These are phyloP conservation scores for Scatophagus argus DNA, from an alignment of 2,113 vertebrate species.

Conservation along the genomic window DNA sequence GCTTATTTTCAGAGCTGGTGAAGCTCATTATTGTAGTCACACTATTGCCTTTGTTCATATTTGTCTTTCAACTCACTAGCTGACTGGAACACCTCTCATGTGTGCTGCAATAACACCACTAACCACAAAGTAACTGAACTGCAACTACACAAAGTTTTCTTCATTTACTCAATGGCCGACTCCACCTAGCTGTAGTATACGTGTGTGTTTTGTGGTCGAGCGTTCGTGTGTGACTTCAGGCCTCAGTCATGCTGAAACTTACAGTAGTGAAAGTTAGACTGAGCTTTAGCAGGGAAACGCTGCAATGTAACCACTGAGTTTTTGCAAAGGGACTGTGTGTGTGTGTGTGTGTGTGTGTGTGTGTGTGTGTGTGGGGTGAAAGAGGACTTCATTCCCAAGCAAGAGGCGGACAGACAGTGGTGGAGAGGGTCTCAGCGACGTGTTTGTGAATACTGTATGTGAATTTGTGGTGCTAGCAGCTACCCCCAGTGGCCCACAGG, in stretches of 20 bases:
- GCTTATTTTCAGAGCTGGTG: conserved; percentile 10
- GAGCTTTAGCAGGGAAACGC: neutral
- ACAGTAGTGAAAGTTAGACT: neutral
- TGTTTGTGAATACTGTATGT: conserved; percentile 26
- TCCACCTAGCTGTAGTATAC: neutral
- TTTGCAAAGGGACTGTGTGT: conserved; percentile 1
- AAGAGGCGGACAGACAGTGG: neutral
- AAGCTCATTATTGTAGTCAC: neutral
- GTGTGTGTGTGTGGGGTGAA: neutral
- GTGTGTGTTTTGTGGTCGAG: neutral
- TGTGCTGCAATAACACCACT: neutral
- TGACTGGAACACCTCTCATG: conserved; percentile 5
- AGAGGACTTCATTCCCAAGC: conserved; percentile 1
- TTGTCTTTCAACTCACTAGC: conserved; percentile 5
- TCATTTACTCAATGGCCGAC: neutral
- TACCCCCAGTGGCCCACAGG: conserved; percentile 9
- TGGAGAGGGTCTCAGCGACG: neutral
- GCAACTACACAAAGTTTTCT: conserved; percentile 6
- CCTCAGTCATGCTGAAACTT: neutral
- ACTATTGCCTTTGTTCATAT: conserved; percentile 13
- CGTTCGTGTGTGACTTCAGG: neutral
- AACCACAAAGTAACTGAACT: conserved; percentile 22
- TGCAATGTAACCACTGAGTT: neutral
- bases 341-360: neutral
- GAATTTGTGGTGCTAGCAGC: conserved; percentile 18